Evolutionary conservation across 2,888 invertebrate species (phyloP).

Genomic region (Eupithecia inturbata): DNA sequence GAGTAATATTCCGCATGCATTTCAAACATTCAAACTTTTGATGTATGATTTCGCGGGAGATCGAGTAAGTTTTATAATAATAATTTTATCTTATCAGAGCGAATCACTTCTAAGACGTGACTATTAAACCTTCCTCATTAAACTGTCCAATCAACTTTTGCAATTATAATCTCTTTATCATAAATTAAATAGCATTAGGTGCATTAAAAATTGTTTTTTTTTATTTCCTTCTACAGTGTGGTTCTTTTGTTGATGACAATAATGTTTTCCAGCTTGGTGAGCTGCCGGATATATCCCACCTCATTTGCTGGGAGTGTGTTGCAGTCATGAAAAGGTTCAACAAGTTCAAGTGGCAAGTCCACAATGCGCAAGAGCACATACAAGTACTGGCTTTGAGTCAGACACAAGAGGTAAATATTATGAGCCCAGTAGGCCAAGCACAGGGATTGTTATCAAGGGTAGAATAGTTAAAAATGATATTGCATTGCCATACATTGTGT

Average conservation of each 20-base stretch:
- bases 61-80: slow-evolving; percentile 59
- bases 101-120: neutral
- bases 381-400: slow-evolving; percentile 64
- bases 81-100: no score
- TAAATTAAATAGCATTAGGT: no score
- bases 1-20: slow-evolving; percentile 57
- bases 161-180: no score
- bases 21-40: slow-evolving; percentile 70
- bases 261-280: slow-evolving; percentile 45
- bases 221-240: no score
- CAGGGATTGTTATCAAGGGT: no score
- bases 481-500: no score
- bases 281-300: slow-evolving; percentile 47
- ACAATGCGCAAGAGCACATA: slow-evolving; percentile 74
- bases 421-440: no score
- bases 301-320: slow-evolving; percentile 76
- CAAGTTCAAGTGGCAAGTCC: slow-evolving; percentile 72
- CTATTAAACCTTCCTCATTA: neutral
- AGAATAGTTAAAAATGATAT: no score
- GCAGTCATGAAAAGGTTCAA: slow-evolving; percentile 67
- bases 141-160: neutral
- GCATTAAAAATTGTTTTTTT: no score
- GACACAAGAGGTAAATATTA: slow-evolving; percentile 63
- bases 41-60: slow-evolving; percentile 77
- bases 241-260: no score